phyloP scores from a whole-genome alignment of 2,888 invertebrate species.

The Acutogordius australiensis region DNA sequence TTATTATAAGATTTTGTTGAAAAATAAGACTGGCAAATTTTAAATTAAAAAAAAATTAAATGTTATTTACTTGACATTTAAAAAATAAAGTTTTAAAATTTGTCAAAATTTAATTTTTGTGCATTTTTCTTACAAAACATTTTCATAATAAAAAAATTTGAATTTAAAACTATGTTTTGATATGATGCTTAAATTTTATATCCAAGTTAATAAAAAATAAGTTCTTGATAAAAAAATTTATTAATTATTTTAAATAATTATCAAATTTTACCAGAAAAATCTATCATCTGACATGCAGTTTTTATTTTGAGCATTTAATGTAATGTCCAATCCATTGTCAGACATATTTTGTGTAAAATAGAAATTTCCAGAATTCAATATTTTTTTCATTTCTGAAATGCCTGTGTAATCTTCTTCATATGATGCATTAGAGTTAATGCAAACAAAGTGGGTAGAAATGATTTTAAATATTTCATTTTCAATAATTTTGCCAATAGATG shows the following conservation, averaged over 20 bases:
- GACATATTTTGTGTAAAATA: slow-evolving; percentile 58
- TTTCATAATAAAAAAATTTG: no score
- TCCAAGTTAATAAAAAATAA: no score
- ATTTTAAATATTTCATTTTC: slow-evolving; percentile 79
- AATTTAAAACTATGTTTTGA: no score
- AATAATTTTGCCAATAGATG: slow-evolving; percentile 75
- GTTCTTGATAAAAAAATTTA: slow-evolving; percentile 6
- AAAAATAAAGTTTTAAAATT: no score
- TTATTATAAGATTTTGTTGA: no score
- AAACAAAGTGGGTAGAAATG: slow-evolving; percentile 62
- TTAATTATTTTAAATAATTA: slow-evolving; percentile 10
- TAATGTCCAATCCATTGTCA: slow-evolving; percentile 40
- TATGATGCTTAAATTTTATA: no score
- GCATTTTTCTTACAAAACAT: no score
- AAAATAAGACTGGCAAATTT: no score
- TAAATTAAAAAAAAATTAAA: no score
- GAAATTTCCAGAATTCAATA: slow-evolving; percentile 87
- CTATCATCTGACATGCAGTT: slow-evolving; percentile 56
- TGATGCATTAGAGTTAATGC: slow-evolving; percentile 28
- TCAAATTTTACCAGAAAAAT: slow-evolving; percentile 55
- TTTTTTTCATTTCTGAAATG: slow-evolving; percentile 33
- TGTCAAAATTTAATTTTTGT: no score
- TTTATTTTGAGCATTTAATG: slow-evolving; percentile 63
- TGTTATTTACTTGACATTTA: no score
- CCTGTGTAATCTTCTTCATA: slow-evolving; percentile 9